Conservation (phyloP, 2,113 vertebrate genomes). For the Tyto alba region DNA sequence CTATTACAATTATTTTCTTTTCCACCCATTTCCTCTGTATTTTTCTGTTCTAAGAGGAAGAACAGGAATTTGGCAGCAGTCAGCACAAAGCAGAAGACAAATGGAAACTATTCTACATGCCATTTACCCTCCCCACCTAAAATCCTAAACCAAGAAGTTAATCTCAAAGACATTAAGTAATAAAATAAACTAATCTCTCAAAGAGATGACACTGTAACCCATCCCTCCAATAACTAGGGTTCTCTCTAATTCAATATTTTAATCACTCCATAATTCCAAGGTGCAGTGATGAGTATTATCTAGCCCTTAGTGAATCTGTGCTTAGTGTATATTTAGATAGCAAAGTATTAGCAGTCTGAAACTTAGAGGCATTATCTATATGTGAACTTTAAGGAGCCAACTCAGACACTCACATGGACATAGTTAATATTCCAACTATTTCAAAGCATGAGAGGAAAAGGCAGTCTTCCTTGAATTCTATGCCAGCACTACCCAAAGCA, state of each 20-base stretch:
- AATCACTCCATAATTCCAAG: neutral
- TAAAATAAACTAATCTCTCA: neutral
- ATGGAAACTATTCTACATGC: neutral
- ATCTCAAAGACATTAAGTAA: neutral
- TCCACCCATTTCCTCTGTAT: neutral
- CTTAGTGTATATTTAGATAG: neutral
- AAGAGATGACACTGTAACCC: neutral
- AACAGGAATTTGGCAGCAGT: neutral
- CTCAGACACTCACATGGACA: neutral
- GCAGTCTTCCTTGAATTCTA: neutral
- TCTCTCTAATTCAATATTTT: neutral
- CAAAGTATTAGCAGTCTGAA: neutral
- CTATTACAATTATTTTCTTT: neutral
- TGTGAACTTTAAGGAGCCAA: fast-evolving
- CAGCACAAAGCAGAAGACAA: neutral
- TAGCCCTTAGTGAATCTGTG: neutral
- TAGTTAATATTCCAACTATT: neutral
- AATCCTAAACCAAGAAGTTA: neutral
- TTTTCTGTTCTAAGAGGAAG: neutral
- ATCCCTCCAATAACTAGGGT: neutral
- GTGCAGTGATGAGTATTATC: neutral
- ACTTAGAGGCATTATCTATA: neutral
- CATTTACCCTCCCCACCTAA: neutral
- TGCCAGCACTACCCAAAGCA: neutral
- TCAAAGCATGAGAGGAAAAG: neutral